phyloP scores from a whole-genome alignment of 1,140 invertebrate genomes.

The Lepidurus arcticus region DNA sequence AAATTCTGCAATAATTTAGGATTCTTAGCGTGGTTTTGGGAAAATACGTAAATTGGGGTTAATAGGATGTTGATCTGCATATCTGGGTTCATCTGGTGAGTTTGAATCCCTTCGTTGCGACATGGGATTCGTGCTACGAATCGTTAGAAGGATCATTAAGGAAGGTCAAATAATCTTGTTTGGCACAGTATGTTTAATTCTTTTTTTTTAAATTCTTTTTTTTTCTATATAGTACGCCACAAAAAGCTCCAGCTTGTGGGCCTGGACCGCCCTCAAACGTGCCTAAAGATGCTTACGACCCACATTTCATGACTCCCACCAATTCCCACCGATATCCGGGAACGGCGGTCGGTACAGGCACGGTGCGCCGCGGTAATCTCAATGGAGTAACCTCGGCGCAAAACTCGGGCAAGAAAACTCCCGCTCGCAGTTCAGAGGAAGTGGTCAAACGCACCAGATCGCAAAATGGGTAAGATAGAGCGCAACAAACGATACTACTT shows the following conservation, averaged over 20 bases:
- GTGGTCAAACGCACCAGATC: constrained; percentile 17
- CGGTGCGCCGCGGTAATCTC: background rate
- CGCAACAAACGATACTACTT: background rate
- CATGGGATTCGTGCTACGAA: background rate
- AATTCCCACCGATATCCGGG: constrained; percentile 13
- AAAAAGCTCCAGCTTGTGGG: background rate
- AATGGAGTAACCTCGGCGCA: background rate
- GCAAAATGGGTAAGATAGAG: constrained; percentile 8
- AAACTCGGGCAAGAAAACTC: constrained; percentile 10
- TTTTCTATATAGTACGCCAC: background rate
- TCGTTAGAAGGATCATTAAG: background rate
- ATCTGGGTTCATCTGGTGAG: background rate
- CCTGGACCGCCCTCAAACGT: background rate
- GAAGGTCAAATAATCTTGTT: background rate
- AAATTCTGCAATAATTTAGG: background rate
- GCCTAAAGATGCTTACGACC: constrained; percentile 6
- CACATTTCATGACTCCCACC: constrained; percentile 12
- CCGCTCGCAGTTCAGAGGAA: constrained; percentile 1
- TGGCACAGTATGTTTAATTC: background rate
- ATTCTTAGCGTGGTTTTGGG: background rate
- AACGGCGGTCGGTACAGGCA: background rate
- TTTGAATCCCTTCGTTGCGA: background rate
- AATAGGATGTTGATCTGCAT: background rate
- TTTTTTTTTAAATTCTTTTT: background rate
- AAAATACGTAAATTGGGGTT: background rate